Evolutionary conservation across 2,113 vertebrate genomes (phyloP).

Genomic region (Gnathonemus echidnorhynchus): DNA sequence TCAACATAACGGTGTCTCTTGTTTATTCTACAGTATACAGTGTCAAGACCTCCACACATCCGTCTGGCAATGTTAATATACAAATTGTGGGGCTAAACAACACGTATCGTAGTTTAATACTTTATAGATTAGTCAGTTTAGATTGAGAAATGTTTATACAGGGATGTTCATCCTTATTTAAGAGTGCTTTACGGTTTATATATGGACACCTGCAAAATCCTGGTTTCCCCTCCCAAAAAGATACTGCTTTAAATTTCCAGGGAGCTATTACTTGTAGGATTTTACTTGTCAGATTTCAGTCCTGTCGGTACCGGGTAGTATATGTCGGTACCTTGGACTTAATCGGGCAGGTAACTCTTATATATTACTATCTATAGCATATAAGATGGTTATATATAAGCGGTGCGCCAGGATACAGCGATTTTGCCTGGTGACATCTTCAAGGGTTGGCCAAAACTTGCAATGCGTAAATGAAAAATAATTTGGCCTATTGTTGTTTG

Average conservation of each 20-base stretch:
- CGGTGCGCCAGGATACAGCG: background rate
- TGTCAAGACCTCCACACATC: background rate
- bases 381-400: background rate
- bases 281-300: background rate
- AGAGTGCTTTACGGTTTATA: background rate
- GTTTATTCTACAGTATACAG: background rate
- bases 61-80: background rate
- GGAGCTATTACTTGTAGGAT: background rate
- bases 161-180: background rate
- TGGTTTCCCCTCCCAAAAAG: background rate
- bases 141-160: background rate
- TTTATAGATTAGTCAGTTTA: background rate
- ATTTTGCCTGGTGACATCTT: background rate
- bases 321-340: background rate
- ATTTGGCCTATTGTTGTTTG: background rate
- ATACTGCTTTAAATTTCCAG: background rate
- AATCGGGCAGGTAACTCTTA: background rate
- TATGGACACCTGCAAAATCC: background rate
- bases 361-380: background rate
- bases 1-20: background rate
- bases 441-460: background rate
- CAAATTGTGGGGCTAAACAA: background rate
- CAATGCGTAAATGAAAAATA: background rate
- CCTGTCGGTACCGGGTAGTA: background rate
- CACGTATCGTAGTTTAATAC: background rate